These are phyloP conservation scores for Cichladusa arquata DNA, from an alignment of 2,113 vertebrate genomes.

Conservation along the genomic window DNA sequence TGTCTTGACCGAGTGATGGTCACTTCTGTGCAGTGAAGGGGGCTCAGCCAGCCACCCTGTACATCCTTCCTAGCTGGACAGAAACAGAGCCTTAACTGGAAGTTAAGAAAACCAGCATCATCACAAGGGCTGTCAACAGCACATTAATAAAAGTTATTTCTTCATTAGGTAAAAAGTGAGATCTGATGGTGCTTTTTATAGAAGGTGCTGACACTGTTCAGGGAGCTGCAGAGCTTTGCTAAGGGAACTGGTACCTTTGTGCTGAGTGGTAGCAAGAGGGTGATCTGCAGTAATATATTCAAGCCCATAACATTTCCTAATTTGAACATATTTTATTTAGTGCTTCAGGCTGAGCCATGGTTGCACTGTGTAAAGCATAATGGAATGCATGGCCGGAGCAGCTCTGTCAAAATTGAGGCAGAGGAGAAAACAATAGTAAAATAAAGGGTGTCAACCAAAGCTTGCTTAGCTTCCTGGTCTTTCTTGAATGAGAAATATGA, in stretches of 20 bases:
- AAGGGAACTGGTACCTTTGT: conserved; percentile 49
- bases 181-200: conserved; percentile 51
- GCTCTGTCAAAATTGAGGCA: conserved; percentile 16
- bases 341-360: conserved; percentile 43
- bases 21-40: neutral
- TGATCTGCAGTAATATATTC: conserved; percentile 19
- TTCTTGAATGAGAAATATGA: conserved; percentile 36
- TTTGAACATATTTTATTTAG: conserved; percentile 56
- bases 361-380: conserved; percentile 26
- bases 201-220: conserved; percentile 42
- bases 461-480: conserved; percentile 54
- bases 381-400: conserved; percentile 44
- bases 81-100: conserved; percentile 64
- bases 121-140: conserved; percentile 35
- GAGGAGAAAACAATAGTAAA: conserved; percentile 45
- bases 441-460: conserved; percentile 43
- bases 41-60: neutral
- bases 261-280: conserved; percentile 36
- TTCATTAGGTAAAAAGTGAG: conserved; percentile 58
- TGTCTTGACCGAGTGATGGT: neutral
- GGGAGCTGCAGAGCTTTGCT: neutral
- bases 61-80: conserved; percentile 6
- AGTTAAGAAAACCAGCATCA: neutral
- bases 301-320: conserved; percentile 54
- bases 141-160: conserved; percentile 43